Evolutionary conservation across 2,113 vertebrate genomes (phyloP).

Genomic region (Pseudorhombus dupliciocellatus): DNA sequence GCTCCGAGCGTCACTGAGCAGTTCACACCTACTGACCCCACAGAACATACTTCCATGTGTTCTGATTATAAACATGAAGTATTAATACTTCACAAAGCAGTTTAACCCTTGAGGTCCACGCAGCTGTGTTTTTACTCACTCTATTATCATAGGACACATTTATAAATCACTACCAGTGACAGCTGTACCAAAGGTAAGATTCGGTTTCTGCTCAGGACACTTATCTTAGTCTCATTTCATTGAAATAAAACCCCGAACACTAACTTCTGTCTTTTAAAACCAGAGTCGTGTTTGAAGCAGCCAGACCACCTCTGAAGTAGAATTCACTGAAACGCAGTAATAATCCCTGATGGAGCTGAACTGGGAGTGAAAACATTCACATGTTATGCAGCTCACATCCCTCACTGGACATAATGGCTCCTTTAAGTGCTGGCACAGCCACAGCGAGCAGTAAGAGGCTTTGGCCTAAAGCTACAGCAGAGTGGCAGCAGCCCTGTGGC

Average conservation of each 20-base stretch:
- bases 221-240: not conserved
- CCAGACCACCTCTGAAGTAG: not conserved
- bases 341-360: conserved; percentile 10
- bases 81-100: too few relatives aligned
- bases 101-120: not conserved
- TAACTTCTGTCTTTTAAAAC: not conserved
- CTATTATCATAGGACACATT: too few relatives aligned
- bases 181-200: too few relatives aligned
- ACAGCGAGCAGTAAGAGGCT: conserved; percentile 76
- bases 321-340: not conserved
- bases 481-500: conserved; percentile 50
- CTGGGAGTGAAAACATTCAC: not conserved
- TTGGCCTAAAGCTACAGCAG: conserved; percentile 75
- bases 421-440: conserved; percentile 52
- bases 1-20: too few relatives aligned
- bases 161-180: too few relatives aligned
- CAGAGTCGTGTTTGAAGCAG: not conserved
- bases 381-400: not conserved
- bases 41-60: too few relatives aligned
- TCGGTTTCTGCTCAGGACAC: too few relatives aligned
- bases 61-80: too few relatives aligned
- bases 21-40: too few relatives aligned
- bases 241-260: not conserved
- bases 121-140: too few relatives aligned
- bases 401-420: conserved; percentile 38